Conservation (phyloP, 1,140 invertebrate genomes). For the Drosophila erecta region DNA sequence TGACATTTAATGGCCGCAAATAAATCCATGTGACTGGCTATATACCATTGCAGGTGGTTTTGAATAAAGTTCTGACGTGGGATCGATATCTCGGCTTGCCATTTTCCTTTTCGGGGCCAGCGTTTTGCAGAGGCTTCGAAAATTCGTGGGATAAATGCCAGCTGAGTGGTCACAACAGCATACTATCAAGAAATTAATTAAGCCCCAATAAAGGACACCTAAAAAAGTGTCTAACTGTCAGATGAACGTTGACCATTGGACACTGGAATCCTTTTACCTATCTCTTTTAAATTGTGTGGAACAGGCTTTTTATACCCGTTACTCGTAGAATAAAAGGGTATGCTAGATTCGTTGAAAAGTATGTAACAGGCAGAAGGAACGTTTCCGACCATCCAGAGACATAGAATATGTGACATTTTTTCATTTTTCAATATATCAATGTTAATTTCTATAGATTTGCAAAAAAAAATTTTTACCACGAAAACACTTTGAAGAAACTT, state of each 20-base stretch:
- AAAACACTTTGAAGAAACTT: too few relatives aligned
- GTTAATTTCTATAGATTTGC: too few relatives aligned
- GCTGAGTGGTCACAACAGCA: conserved; percentile 26
- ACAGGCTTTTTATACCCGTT: not conserved
- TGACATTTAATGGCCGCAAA: conserved; percentile 32
- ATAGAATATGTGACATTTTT: too few relatives aligned
- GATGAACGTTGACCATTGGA: conserved; percentile 22
- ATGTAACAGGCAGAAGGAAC: too few relatives aligned
- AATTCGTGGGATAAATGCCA: conserved; percentile 1
- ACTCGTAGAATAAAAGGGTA: too few relatives aligned
- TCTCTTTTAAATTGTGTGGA: not conserved
- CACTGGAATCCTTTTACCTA: conserved; percentile 46
- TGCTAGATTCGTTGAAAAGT: too few relatives aligned
- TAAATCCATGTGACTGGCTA: conserved; percentile 24
- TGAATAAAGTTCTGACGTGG: conserved; percentile 12
- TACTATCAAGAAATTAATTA: conserved; percentile 53
- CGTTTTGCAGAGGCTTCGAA: not conserved
- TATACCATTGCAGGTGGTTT: conserved; percentile 31
- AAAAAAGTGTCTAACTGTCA: conserved; percentile 33
- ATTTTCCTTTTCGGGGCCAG: not conserved
- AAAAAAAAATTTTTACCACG: too few relatives aligned
- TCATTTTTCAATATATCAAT: too few relatives aligned
- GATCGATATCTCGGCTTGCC: not conserved
- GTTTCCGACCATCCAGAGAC: too few relatives aligned
- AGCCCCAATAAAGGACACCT: conserved; percentile 5